phyloP scores from a whole-genome alignment of 2,113 vertebrate species.

The Enhydra lutris region DNA sequence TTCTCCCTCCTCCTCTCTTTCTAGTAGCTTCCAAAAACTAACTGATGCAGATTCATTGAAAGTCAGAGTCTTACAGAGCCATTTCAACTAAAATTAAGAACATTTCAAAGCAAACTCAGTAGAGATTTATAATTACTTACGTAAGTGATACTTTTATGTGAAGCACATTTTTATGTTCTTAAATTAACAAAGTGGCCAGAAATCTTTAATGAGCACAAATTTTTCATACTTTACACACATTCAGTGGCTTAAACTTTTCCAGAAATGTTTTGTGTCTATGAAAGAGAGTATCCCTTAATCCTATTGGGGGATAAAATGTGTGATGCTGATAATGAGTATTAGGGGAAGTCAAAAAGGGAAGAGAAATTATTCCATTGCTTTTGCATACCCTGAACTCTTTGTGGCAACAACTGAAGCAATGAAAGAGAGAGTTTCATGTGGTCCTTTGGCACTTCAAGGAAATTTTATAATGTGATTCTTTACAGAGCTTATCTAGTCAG shows the following conservation, averaged over 20 bases:
- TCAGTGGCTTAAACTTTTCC: constrained; percentile 50
- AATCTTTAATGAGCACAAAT: constrained; percentile 31
- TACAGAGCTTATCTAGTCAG: not conserved
- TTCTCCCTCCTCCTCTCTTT: not conserved
- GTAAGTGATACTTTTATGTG: constrained; percentile 67
- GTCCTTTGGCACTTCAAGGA: constrained; percentile 31
- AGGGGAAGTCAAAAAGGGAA: constrained; percentile 1
- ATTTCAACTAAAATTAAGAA: constrained; percentile 71
- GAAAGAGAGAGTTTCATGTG: constrained; percentile 18
- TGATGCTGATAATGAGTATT: constrained; percentile 26
- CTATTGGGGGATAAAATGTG: constrained; percentile 40
- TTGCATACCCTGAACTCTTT: not conserved
- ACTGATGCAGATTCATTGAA: constrained; percentile 55
- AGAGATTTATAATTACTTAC: constrained; percentile 68
- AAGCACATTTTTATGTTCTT: constrained; percentile 60
- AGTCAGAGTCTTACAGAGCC: constrained; percentile 31
- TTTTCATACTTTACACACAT: constrained; percentile 63
- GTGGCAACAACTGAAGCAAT: not conserved
- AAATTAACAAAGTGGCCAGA: constrained; percentile 59
- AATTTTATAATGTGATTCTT: constrained; percentile 1
- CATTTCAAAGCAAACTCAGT: constrained; percentile 63
- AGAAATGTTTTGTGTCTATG: constrained; percentile 55
- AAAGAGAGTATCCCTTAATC: constrained; percentile 42
- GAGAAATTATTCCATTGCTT: not conserved
- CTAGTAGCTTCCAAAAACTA: constrained; percentile 28